Base-by-base conservation (phyloP, 1,140 invertebrate genomes). In the Lasioglossum albipes region DNA sequence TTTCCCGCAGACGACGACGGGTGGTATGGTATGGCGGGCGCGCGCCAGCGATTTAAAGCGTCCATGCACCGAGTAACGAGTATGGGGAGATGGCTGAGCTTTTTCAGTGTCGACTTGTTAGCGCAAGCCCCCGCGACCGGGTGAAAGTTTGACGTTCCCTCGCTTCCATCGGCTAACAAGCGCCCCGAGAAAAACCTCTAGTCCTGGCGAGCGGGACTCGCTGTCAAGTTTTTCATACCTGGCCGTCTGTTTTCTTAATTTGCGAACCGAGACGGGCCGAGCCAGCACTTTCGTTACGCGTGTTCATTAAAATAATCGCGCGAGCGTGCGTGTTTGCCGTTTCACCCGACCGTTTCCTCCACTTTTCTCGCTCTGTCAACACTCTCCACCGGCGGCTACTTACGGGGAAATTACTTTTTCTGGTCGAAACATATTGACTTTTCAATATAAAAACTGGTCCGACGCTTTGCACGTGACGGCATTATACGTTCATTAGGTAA, bases 271-370 rank as follows among this genome's bases (percentile, higher is more conserved):
- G 57, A 59, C 57, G 18, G 57, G 6, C 57, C 18, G 1, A 6
- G 20, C 57, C 52, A 7, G 52, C 52, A 20, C 52, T 20, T 20
- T 57, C 52, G 20, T 59, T 9, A 59, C 20, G 57, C 57, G 20
- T 59, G 20, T 59, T 59, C 57, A 59, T 59, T 59, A 59, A 59
- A 59, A n/a, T 59, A 59, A 59, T 59, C 57, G 57, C 57, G 57
- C 20, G 57, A 59, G 20, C 57, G 57, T 59, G 57, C 57, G n/a
- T n/a, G 20, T n/a, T n/a, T n/a, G 20, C 7, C 57, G 52, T 5
- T 57, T 9, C n/a, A n/a, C 57, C 20, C 7, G 5, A 7, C 57
- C 18, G 20, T 9, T 7, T 9, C 57, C 18, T n/a, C 5, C 57
- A 59, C 57, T 59, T 59, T 59, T 59, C 20, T n/a, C 2, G 4